phyloP scores from a whole-genome alignment of 64 coral and sea anemone species.

The Actinia tenebrosa region DNA sequence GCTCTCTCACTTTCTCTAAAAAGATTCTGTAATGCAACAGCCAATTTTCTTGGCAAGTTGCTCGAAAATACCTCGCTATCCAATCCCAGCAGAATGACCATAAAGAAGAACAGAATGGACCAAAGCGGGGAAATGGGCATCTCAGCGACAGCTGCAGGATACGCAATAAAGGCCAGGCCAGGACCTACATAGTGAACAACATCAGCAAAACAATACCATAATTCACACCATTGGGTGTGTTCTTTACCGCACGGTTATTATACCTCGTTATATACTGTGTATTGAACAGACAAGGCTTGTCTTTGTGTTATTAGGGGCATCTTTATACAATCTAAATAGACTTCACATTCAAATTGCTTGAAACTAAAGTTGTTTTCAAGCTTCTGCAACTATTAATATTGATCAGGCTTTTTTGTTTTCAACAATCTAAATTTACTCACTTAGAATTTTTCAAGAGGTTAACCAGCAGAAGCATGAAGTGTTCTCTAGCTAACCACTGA shows the following conservation, averaged over 20 bases:
- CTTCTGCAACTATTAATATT: no score
- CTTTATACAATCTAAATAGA: not conserved
- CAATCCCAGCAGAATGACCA: conserved; percentile 65
- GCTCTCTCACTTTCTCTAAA: conserved; percentile 5
- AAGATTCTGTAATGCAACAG: conserved; percentile 6
- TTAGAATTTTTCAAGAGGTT: no score
- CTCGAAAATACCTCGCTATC: conserved; percentile 65
- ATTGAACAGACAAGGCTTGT: conserved; percentile 13
- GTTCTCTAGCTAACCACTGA: no score
- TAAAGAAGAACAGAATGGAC: conserved; percentile 71
- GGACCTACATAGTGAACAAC: conserved; percentile 37
- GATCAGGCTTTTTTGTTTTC: no score
- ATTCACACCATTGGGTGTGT: conserved; percentile 33
- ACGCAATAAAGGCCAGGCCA: conserved; percentile 60
- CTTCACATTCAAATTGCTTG: not conserved
- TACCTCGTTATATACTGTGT: not conserved
- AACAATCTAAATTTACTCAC: not conserved
- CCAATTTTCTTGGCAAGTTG: conserved; percentile 36
- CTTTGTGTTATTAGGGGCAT: not conserved
- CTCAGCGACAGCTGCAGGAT: conserved; percentile 68
- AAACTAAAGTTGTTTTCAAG: no score
- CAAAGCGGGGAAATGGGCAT: conserved; percentile 79
- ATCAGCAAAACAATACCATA: conserved; percentile 24
- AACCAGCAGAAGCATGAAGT: no score
- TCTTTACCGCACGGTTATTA: not conserved